These are phyloP conservation scores for Vanessa cardui DNA, from an alignment of 2,888 invertebrate genomes.

Conservation along the genomic window DNA sequence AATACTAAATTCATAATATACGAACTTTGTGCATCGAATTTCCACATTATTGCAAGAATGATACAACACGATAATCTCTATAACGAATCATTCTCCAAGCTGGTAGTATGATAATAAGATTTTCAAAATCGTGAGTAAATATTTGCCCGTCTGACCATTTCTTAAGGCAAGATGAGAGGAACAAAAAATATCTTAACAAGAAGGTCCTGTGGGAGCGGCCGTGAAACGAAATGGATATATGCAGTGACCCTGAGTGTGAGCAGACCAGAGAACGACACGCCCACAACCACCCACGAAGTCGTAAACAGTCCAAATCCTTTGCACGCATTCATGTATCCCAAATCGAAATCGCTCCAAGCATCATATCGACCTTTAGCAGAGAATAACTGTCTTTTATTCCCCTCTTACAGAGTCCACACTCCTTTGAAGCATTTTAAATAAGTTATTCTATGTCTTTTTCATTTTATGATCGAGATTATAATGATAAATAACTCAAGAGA, in stretches of 20 bases:
- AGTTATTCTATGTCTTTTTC: slow-evolving; percentile 75
- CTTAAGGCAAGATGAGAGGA: slow-evolving; percentile 72
- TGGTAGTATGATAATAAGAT: slow-evolving; percentile 75
- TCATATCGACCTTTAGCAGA: slow-evolving; percentile 49
- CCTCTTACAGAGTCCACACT: slow-evolving; percentile 57
- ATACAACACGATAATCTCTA: slow-evolving; percentile 22
- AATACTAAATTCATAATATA: too few relatives aligned
- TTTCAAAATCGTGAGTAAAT: slow-evolving; percentile 82
- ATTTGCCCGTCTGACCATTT: slow-evolving; percentile 80
- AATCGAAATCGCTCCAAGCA: slow-evolving; percentile 80
- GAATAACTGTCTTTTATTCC: slow-evolving; percentile 55
- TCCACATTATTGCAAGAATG: slow-evolving; percentile 2
- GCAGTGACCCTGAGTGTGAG: slow-evolving; percentile 47
- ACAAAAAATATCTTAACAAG: slow-evolving; percentile 81
- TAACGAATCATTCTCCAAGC: slow-evolving; percentile 33
- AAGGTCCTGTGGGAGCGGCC: slow-evolving; percentile 82
- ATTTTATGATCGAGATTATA: slow-evolving; percentile 79
- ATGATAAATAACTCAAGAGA: slow-evolving; percentile 80
- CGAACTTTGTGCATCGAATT: background rate
- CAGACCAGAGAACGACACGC: slow-evolving; percentile 69
- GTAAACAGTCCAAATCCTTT: slow-evolving; percentile 82
- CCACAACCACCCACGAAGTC: slow-evolving; percentile 82
- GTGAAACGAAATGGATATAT: slow-evolving; percentile 57
- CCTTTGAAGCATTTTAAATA: slow-evolving; percentile 62
- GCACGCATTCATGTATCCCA: slow-evolving; percentile 82